Conservation (phyloP, 2,113 vertebrate species). For the Marcusenius ussheri region DNA sequence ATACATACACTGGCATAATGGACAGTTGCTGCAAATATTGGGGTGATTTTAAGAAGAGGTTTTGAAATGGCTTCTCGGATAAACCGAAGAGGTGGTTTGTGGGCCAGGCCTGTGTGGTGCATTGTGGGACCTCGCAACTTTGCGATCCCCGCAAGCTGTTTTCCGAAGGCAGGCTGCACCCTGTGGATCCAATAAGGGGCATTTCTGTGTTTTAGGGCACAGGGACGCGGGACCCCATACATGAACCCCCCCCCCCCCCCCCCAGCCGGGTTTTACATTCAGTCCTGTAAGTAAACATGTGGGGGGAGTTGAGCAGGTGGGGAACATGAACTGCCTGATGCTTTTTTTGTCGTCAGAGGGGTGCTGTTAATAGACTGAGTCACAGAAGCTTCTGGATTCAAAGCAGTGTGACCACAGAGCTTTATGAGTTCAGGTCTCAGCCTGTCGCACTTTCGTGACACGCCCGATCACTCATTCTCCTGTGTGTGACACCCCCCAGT, state of each 20-base stretch:
- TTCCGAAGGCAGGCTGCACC: neutral
- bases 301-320: slow-evolving; percentile 28
- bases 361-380: slow-evolving; percentile 34
- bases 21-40: neutral
- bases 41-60: neutral
- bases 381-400: slow-evolving; percentile 2
- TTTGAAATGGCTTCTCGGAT: neutral
- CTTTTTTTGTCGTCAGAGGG: slow-evolving; percentile 38
- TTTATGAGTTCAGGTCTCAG: neutral
- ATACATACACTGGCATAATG: neutral
- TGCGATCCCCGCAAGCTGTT: neutral
- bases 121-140: neutral
- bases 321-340: slow-evolving; percentile 43
- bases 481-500: neutral
- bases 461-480: neutral
- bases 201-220: neutral
- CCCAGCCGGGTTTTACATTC: neutral
- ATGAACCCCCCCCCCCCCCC: neutral
- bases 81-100: neutral
- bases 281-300: slow-evolving; percentile 12
- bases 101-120: neutral
- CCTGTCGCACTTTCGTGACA: neutral
- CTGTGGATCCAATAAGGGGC: neutral
- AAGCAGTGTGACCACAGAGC: neutral
- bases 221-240: neutral